Conservation (phyloP, 2,113 vertebrate species). For the Menidia beryllina region DNA sequence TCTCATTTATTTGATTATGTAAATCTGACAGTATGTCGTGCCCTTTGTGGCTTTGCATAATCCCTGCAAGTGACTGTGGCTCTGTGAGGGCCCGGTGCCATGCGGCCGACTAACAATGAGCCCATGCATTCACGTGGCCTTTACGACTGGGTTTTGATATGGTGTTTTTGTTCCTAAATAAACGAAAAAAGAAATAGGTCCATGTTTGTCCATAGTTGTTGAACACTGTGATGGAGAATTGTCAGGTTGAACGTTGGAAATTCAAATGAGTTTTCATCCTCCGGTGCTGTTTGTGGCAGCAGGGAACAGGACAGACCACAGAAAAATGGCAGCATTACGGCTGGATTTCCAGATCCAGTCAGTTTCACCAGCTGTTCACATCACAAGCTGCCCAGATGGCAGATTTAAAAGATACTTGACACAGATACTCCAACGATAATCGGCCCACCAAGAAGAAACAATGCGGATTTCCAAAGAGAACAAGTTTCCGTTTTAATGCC, state of each 20-base stretch:
- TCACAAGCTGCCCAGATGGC: neutral
- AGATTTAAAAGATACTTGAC: too few species aligned
- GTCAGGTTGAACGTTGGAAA: neutral
- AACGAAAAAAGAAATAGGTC: too few species aligned
- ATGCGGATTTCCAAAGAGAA: too few species aligned
- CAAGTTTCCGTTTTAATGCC: too few species aligned
- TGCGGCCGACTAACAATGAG: conserved; percentile 17
- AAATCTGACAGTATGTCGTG: conserved; percentile 33
- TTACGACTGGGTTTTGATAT: conserved; percentile 10
- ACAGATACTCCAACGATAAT: too few species aligned
- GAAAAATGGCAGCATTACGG: neutral
- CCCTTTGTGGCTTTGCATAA: conserved; percentile 50
- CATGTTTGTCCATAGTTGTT: neutral
- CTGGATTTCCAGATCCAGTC: neutral
- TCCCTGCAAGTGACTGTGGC: conserved; percentile 34
- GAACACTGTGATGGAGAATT: neutral
- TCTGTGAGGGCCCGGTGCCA: conserved; percentile 44
- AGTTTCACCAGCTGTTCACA: neutral
- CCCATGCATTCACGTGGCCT: conserved; percentile 19
- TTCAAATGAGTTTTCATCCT: conserved; percentile 10
- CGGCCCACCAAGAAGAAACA: too few species aligned
- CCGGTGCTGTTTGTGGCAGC: neutral
- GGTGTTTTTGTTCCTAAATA: neutral
- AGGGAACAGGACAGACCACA: neutral
- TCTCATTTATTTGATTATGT: conserved; percentile 59